Conservation (phyloP, 2,113 vertebrate genomes). For the Anthoscopus minutus region DNA sequence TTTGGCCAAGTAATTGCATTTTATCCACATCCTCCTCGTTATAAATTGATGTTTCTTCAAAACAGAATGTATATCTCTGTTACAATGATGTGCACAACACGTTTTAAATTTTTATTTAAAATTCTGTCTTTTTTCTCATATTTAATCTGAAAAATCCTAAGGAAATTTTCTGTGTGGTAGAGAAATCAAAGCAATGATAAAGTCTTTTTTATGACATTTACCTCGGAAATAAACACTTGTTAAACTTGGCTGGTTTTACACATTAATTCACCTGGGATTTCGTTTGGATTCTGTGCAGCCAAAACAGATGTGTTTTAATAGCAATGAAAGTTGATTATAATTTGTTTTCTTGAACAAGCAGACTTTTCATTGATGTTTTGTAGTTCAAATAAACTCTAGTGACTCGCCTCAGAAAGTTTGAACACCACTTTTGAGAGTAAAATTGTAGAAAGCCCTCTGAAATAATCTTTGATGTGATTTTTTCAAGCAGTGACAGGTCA, state of each 20-base stretch:
- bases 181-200: background rate
- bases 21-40: background rate
- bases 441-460: background rate
- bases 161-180: background rate
- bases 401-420: background rate
- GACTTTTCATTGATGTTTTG: background rate
- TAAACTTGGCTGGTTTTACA: background rate
- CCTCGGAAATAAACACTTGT: background rate
- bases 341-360: background rate
- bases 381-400: background rate
- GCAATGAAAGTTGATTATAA: background rate
- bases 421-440: background rate
- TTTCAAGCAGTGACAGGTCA: background rate
- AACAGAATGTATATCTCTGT: background rate
- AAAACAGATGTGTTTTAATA: constrained; percentile 4
- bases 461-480: background rate
- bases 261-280: background rate
- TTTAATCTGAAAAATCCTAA: background rate
- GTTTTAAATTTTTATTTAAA: background rate
- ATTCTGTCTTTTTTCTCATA: background rate
- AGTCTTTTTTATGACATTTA: background rate
- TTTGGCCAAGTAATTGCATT: background rate
- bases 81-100: background rate
- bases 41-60: background rate
- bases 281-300: background rate